Conservation (phyloP, 2,113 vertebrate genomes). For the Oceanites oceanicus region DNA sequence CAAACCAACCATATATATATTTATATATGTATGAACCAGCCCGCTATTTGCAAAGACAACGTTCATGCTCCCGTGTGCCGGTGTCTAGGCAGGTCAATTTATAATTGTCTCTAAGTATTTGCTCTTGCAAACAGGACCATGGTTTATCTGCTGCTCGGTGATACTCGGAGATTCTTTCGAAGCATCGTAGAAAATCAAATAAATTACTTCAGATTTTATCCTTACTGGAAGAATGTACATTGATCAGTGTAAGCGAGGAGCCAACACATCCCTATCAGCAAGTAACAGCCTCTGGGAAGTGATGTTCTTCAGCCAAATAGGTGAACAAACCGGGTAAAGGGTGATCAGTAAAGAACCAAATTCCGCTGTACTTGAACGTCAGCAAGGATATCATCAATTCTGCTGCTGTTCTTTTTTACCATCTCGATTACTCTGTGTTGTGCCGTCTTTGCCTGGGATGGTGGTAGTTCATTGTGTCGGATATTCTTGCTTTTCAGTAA, state of each 20-base stretch:
- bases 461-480: background rate
- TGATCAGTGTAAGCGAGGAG: background rate
- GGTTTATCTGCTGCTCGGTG: slow-evolving; percentile 3
- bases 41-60: background rate
- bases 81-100: background rate
- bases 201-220: slow-evolving; percentile 16
- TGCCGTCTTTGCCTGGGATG: background rate
- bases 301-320: slow-evolving; percentile 6
- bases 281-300: slow-evolving; percentile 6
- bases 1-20: background rate
- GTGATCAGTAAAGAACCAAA: slow-evolving; percentile 27
- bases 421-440: background rate
- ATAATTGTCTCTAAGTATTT: background rate
- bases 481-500: slow-evolving; percentile 5
- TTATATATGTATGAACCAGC: background rate
- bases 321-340: background rate
- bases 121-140: background rate
- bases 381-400: background rate
- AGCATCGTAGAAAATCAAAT: slow-evolving; percentile 6
- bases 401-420: background rate
- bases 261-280: background rate
- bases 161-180: background rate
- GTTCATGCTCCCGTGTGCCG: background rate
- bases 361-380: background rate
- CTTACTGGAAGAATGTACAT: slow-evolving; percentile 2